These are phyloP conservation scores for Pseudoatta argentina DNA, from an alignment of 1,140 invertebrate species.

Conservation along the genomic window DNA sequence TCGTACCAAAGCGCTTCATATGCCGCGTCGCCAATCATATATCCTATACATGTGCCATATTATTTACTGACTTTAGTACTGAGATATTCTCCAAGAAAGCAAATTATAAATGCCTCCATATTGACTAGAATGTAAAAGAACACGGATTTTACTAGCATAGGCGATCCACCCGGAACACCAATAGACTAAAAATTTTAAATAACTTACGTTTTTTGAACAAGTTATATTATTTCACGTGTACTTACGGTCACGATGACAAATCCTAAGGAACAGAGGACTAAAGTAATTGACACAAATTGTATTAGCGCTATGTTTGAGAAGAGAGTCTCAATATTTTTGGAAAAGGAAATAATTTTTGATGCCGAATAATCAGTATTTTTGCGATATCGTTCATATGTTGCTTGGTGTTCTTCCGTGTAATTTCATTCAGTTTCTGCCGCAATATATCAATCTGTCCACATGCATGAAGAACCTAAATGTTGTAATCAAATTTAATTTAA, in stretches of 20 bases:
- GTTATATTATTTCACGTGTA: not conserved
- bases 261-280: conserved; percentile 56
- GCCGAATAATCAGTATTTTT: conserved; percentile 28
- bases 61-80: conserved; percentile 41
- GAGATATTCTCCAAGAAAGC: conserved; percentile 58
- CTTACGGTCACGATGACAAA: conserved; percentile 50
- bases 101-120: conserved; percentile 49
- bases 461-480: conserved; percentile 34
- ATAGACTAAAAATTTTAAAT: conserved; percentile 47
- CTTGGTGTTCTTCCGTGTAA: not conserved
- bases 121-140: conserved; percentile 45
- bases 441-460: conserved; percentile 37
- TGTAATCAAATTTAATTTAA: not conserved
- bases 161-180: not conserved
- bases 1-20: conserved; percentile 58
- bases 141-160: conserved; percentile 33
- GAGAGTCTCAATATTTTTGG: conserved; percentile 35
- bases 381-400: not conserved
- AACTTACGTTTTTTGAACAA: not conserved
- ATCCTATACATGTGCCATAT: not conserved
- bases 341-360: conserved; percentile 29
- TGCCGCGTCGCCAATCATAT: conserved; percentile 30
- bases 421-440: not conserved
- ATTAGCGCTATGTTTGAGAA: conserved; percentile 31
- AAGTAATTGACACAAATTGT: conserved; percentile 41